Conservation (phyloP, 2,113 vertebrate species). For the Lota lota region DNA sequence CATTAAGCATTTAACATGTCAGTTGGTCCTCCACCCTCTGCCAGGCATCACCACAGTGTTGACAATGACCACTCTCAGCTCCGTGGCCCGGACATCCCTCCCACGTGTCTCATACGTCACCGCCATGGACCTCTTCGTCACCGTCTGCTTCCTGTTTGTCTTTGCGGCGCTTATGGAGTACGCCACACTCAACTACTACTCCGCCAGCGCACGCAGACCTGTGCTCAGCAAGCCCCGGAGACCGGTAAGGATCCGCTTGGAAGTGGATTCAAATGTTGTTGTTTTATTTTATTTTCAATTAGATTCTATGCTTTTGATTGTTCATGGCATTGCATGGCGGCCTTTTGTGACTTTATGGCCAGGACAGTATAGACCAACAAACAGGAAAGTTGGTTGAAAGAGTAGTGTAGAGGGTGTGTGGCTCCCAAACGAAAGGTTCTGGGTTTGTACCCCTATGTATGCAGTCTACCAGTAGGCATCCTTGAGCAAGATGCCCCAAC, state of each 20-base stretch:
- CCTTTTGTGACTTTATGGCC: no score
- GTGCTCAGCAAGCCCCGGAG: slow-evolving; percentile 77
- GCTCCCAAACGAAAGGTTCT: no score
- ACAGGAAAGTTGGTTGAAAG: no score
- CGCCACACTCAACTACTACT: slow-evolving; percentile 92
- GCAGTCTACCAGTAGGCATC: no score
- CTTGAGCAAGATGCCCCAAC: no score
- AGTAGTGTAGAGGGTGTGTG: no score
- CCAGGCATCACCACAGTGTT: slow-evolving; percentile 94
- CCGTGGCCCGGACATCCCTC: slow-evolving; percentile 89
- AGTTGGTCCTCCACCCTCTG: slow-evolving; percentile 20
- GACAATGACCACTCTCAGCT: slow-evolving; percentile 96
- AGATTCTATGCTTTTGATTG: neutral
- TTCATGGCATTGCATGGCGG: no score
- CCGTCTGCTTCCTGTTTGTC: slow-evolving; percentile 95
- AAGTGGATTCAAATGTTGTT: no score
- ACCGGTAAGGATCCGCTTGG: slow-evolving; percentile 69
- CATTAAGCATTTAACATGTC: neutral
- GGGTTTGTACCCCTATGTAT: no score
- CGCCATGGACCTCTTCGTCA: slow-evolving; percentile 96
- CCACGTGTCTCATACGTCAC: slow-evolving; percentile 95
- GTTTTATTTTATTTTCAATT: neutral
- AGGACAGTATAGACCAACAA: no score
- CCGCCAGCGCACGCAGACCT: slow-evolving; percentile 76
- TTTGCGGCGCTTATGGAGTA: slow-evolving; percentile 98